These are phyloP conservation scores for Haliaeetus leucogaster DNA, from an alignment of 2,113 vertebrate species.

Conservation along the genomic window DNA sequence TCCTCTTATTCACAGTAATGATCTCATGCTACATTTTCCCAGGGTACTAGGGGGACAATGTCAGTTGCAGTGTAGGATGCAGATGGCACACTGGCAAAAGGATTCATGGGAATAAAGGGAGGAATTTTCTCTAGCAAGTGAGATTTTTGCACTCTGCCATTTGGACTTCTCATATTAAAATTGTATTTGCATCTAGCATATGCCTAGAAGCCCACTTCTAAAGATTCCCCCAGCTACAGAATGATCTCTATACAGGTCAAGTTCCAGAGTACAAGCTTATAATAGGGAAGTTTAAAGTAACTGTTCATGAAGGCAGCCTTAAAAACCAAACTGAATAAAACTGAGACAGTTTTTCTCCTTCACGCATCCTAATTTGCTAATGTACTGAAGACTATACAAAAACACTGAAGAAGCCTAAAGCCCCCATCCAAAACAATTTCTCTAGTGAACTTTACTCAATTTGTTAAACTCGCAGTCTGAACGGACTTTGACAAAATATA, in stretches of 20 bases:
- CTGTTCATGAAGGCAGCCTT: neutral
- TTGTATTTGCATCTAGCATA: neutral
- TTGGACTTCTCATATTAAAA: neutral
- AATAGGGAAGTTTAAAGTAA: neutral
- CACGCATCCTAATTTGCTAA: neutral
- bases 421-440: neutral
- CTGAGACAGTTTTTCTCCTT: neutral
- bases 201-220: neutral
- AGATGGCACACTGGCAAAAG: neutral
- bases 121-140: neutral
- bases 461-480: neutral
- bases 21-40: neutral
- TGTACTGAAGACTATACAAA: neutral
- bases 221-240: neutral
- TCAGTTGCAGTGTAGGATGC: neutral
- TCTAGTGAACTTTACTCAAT: neutral
- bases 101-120: neutral
- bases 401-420: neutral
- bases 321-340: neutral
- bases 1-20: neutral
- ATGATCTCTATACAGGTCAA: neutral
- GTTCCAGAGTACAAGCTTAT: neutral
- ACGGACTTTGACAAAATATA: neutral
- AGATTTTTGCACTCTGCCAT: neutral
- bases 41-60: neutral